Evolutionary conservation across 1,140 invertebrate genomes (phyloP), one percentile per base, ranked within the genome.

Genomic region (Amphibalanus amphitrite): DNA sequence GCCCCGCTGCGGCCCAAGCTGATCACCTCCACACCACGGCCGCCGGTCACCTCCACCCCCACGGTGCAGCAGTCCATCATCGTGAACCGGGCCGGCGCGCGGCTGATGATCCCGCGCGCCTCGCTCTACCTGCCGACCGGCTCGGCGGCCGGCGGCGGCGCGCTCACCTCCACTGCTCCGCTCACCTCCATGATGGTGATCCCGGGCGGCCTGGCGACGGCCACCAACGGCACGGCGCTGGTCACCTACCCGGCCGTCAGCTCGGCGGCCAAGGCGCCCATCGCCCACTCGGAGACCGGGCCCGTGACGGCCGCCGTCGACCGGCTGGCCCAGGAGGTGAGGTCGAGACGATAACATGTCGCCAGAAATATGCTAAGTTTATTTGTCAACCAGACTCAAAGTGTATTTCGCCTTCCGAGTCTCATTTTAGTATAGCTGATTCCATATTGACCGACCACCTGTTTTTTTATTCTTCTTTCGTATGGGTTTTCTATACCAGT

Each of bases 291-390:
- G 6, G 38, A 38, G 38, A 17, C 64, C 64, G 83, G 83, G 0
- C 83, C 83, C 25, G 70, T 83, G 3, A 81, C 81, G 30, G 77
- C 81, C 3, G 78, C 79, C n/a, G 75, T 79, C 17, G 74, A 76
- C 70, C 76, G 77, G 70, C 75, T 77, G 67, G 75, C 77, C 0
- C 74, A 77, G 40, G 76, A 77, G 68, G 64, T 65, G 38, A 17
- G 38, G 38, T 38, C 70, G 73, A 75, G 70, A n/a, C 71, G n/a
- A n/a, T n/a, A n/a, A n/a, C n/a, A n/a, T n/a, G n/a, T n/a, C n/a
- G n/a, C n/a, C n/a, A n/a, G n/a, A n/a, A n/a, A n/a, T n/a, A n/a
- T n/a, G n/a, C n/a, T n/a, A n/a, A n/a, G n/a, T n/a, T n/a, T n/a
- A n/a, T n/a, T n/a, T n/a, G n/a, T n/a, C n/a, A n/a, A n/a, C n/a